A percentile compares a stretch with the other conserved stretches of the same genome.
These are phyloP conservation scores for Chaenogobius annularis DNA, from an alignment of 2,113 vertebrate species.

Conservation along the genomic window DNA sequence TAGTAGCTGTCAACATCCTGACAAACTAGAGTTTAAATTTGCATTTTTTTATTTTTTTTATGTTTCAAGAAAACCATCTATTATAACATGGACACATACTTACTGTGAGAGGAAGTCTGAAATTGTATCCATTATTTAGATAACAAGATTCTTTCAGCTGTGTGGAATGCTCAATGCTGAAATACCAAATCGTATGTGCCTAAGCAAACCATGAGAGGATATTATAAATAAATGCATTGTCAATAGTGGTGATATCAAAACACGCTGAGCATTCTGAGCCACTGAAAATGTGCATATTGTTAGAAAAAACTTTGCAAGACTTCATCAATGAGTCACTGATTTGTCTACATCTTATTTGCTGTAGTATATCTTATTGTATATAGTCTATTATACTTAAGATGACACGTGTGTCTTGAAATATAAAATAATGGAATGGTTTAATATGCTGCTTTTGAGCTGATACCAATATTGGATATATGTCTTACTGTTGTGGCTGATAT, in stretches of 20 bases:
- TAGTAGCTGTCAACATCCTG: conserved; percentile 54
- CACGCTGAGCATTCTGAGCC: not conserved
- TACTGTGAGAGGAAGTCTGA: not conserved
- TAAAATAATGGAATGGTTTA: too few relatives aligned
- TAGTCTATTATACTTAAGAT: too few relatives aligned
- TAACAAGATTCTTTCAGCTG: not conserved
- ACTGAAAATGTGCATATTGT: not conserved
- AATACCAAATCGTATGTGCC: not conserved
- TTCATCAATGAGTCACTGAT: not conserved
- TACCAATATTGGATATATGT: too few relatives aligned
- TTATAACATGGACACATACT: not conserved
- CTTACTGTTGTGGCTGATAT: too few relatives aligned
- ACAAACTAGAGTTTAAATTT: conserved; percentile 62
- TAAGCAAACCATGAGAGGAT: not conserved
- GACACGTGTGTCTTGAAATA: too few relatives aligned
- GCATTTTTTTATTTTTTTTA: not conserved
- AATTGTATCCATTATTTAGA: not conserved
- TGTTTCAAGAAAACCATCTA: not conserved
- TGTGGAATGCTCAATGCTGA: not conserved
- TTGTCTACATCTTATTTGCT: not conserved
- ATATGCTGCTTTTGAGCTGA: too few relatives aligned
- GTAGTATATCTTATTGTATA: too few relatives aligned
- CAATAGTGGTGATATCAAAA: not conserved
- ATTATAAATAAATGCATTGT: not conserved
- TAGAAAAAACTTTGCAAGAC: not conserved